Evolutionary conservation across 2,113 vertebrate species (phyloP), one percentile per base, ranked within the genome.

Genomic region (Cebus imitator): DNA sequence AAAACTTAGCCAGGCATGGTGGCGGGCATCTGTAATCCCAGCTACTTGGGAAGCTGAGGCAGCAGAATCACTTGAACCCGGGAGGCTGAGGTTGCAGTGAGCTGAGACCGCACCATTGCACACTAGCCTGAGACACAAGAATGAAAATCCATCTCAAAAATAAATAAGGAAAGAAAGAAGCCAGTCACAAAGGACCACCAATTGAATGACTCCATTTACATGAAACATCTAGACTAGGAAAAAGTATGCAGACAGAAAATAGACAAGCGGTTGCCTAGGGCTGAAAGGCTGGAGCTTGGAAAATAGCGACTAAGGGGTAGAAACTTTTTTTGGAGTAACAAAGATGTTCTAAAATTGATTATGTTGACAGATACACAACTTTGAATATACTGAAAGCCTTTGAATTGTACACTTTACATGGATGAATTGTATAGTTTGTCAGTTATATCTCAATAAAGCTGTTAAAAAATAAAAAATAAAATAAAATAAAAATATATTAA

Each of bases 401-500:
- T 88, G 73, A 73, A 58, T 4, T 40, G 25, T 45, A 81, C 30
- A 87, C 48, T 94, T 90, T 72, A 93, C 79, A 80, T 78, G 48
- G 82, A 25, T 55, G 57, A 78, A 57, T 86, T 70, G 27, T 20
- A 79, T 73, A 35, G 40, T 37, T 91, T 80, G 57, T 90, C 23
- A 93, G 86, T 85, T 73, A 83, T 50, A 91, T 61, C 64, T 86
- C 86, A 82, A 82, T 82, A 87, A 96, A 87, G 27, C 73, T 81
- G n/a, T 95, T 92, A 57, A 87, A 97, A 88, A 80, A 50, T 45
- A 2, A 50, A 50, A 50, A 50, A 50, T 50, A 52, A 50, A 17
- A 17, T 52, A 17, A 52, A 52, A 52, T 92, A 50, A 87, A 97
- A 88, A 73, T 68, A 82, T 52, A 81, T 95, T 92, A 50, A 87